phyloP scores from a whole-genome alignment of 2,113 vertebrate species.

The Heptranchias perlo region DNA sequence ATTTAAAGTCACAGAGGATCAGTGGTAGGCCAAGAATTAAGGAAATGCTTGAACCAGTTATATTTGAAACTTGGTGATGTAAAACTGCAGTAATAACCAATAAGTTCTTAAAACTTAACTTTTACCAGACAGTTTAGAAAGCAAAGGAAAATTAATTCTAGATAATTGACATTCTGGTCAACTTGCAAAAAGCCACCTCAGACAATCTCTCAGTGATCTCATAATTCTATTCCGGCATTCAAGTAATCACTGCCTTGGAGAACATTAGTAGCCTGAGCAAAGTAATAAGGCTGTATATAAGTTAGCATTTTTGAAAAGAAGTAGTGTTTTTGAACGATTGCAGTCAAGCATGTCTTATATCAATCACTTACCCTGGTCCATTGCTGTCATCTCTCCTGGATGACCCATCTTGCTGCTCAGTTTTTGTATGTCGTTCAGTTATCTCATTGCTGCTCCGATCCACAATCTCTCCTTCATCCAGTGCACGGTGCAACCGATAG shows the following conservation, averaged over 20 bases:
- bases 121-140: not conserved
- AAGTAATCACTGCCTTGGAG: not conserved
- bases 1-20: not conserved
- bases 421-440: conserved; percentile 63
- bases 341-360: not conserved
- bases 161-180: not conserved
- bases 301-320: not conserved
- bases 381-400: conserved; percentile 82
- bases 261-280: no score
- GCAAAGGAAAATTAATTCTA: not conserved
- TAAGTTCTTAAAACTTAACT: not conserved
- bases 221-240: not conserved
- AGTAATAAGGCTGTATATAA: not conserved
- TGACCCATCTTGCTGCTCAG: conserved; percentile 66
- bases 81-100: not conserved
- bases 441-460: conserved; percentile 72
- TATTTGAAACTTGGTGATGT: not conserved
- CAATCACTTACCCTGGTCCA: conserved; percentile 78
- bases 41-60: not conserved
- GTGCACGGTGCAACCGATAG: conserved; percentile 87
- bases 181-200: not conserved
- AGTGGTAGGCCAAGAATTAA: not conserved
- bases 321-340: not conserved
- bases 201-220: not conserved
- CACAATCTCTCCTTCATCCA: conserved; percentile 94